A percentile compares a stretch with the other conserved stretches of the same genome.
These are phyloP conservation scores for Folsomia manolachei DNA, from an alignment of 2,888 invertebrate species.

Conservation along the genomic window DNA sequence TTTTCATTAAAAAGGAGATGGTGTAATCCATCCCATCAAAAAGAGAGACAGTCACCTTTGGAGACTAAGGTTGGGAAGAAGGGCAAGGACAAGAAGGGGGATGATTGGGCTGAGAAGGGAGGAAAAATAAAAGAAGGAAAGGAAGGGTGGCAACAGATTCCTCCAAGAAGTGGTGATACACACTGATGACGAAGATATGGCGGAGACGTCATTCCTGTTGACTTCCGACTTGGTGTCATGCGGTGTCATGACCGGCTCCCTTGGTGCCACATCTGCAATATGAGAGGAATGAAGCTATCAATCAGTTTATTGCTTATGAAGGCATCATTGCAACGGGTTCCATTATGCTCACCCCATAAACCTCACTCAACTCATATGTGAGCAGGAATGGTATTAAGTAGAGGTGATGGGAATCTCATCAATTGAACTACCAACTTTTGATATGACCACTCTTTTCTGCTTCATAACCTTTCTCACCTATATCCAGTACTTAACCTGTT, in stretches of 20 bases:
- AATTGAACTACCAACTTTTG: too few relatives aligned
- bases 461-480: background rate
- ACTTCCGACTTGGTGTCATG: constrained; percentile 43
- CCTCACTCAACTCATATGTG: constrained; percentile 14
- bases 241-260: constrained; percentile 38
- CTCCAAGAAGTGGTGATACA: background rate
- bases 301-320: constrained; percentile 35
- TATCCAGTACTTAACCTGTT: too few relatives aligned
- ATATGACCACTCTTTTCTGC: background rate
- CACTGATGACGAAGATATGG: constrained; percentile 27
- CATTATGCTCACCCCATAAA: constrained; percentile 17
- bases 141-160: background rate
- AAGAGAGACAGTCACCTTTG: constrained; percentile 12
- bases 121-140: background rate
- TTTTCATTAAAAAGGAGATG: constrained; percentile 12
- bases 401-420: too few relatives aligned
- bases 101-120: constrained; percentile 6
- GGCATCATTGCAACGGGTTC: constrained; percentile 25
- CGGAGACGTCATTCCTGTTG: constrained; percentile 37
- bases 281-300: constrained; percentile 34
- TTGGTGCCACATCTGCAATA: constrained; percentile 43
- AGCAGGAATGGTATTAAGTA: background rate
- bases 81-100: background rate
- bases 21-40: constrained; percentile 2
- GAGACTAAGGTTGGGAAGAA: constrained; percentile 5